Conservation (phyloP, 2,113 vertebrate genomes). For the Patagioenas fasciata region DNA sequence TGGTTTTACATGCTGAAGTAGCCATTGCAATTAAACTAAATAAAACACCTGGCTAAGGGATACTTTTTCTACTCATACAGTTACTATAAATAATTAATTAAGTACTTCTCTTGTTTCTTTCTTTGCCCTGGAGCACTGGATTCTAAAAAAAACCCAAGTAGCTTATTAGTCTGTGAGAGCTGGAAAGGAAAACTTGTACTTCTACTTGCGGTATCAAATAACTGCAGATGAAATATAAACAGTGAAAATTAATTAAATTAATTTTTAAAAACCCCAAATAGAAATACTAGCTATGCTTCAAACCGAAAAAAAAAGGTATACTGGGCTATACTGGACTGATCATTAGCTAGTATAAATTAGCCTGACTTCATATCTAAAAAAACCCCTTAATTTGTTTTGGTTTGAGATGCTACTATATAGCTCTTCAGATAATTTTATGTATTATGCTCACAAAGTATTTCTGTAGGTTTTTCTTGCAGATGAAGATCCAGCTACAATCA, state of each 20-base stretch:
- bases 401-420: neutral
- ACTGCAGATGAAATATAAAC: conserved; percentile 1
- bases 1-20: neutral
- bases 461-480: neutral
- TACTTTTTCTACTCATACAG: neutral
- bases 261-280: neutral
- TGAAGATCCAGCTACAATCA: neutral
- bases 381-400: accelerated
- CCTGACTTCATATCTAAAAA: neutral
- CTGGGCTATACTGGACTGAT: neutral
- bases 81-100: neutral
- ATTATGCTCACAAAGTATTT: neutral
- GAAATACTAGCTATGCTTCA: neutral
- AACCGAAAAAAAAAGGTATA: neutral
- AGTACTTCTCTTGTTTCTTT: neutral
- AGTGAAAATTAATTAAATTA: neutral
- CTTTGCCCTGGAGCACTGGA: neutral
- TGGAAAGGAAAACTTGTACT: neutral
- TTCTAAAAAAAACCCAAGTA: neutral
- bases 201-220: neutral
- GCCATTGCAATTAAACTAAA: neutral
- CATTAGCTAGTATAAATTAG: neutral
- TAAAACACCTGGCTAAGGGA: neutral
- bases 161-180: neutral
- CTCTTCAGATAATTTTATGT: neutral